Percentiles rank a stretch among this genome's conserved stretches.
These are phyloP conservation scores for Trachelus troglodyta DNA, from an alignment of 2,888 invertebrate species.

Conservation along the genomic window DNA sequence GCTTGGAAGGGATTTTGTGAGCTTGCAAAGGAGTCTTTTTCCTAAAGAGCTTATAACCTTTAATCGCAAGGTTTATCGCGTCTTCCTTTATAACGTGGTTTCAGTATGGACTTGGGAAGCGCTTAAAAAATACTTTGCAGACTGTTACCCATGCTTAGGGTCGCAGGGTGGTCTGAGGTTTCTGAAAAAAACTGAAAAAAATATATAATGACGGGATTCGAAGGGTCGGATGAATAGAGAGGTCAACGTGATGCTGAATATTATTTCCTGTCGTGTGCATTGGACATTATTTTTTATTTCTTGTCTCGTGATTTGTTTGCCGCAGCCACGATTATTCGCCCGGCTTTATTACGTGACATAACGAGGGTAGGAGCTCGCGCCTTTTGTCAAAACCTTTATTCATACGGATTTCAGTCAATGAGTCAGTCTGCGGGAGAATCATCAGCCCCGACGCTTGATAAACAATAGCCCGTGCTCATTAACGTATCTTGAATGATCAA, in stretches of 20 bases:
- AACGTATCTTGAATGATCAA: conserved; percentile 37
- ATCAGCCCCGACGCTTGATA: conserved; percentile 21
- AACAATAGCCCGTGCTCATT: conserved; percentile 38
- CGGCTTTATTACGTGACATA: neutral
- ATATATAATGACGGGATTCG: neutral
- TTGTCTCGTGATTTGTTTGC: neutral
- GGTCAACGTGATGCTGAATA: too few species aligned
- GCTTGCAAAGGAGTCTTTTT: conserved; percentile 5
- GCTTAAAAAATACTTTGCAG: conserved; percentile 12
- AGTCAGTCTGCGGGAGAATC: neutral
- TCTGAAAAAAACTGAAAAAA: neutral
- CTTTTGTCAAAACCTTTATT: neutral
- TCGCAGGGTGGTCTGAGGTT: conserved; percentile 1
- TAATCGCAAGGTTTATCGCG: neutral
- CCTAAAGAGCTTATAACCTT: neutral
- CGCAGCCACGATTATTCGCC: neutral
- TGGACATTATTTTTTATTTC: neutral
- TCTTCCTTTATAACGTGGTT: conserved; percentile 8
- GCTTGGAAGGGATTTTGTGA: neutral
- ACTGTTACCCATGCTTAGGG: conserved; percentile 1
- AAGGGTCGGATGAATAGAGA: neutral
- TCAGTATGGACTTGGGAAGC: conserved; percentile 11
- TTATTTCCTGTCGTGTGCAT: neutral
- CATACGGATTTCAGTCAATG: conserved; percentile 3
- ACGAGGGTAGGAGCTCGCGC: neutral